Base-by-base conservation (phyloP, 2,888 invertebrate species). In the Antheraea assamensis region DNA sequence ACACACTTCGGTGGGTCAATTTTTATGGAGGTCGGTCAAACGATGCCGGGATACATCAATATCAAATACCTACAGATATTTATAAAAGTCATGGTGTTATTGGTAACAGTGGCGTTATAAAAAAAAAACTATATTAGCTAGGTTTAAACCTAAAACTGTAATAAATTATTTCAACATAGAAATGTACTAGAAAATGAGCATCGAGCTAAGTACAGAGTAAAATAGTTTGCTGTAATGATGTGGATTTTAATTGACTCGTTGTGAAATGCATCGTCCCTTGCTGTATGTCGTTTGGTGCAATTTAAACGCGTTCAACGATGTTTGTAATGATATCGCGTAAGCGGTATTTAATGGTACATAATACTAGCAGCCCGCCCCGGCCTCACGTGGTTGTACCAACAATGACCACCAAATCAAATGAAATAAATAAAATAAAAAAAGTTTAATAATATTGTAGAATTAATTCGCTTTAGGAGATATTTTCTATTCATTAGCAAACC, bases 211-310 rank as follows among this genome's bases (percentile, higher is more conserved):
- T 76, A 78, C 81, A 75, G 78, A 78, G 85, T 85, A 86, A 88
- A 87, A 87, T 86, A 82, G 35, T 85, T 83, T 83, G 84, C 84
- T 78, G 85, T 89, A 89, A 90, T 89, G 89, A 86, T 85, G 86
- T 77, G 79, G 76, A 81, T 76, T 89, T 88, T 90, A 92, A 91
- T 92, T 91, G 92, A 91, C 89, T 90, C 84, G 90, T 90, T 88
- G 88, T 85, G 88, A 89, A 92, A 90, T 88, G 87, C 85, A 85
- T 84, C 76, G 77, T 82, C 80, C 83, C 83, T 83, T 80, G 72
- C 72, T 78, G 79, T 76, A 75, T 74, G 71, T 73, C 75, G 76
- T 68, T 52, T 72, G 78, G 80, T 19, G 42, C 73, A 71, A 81
- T 75, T 74, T 73, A 81, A 5, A 74, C 76, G 85, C 80, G 82